Evolutionary conservation across 2,797 vertebrate species (phyloP).

Genomic region (Menidia menidia): DNA sequence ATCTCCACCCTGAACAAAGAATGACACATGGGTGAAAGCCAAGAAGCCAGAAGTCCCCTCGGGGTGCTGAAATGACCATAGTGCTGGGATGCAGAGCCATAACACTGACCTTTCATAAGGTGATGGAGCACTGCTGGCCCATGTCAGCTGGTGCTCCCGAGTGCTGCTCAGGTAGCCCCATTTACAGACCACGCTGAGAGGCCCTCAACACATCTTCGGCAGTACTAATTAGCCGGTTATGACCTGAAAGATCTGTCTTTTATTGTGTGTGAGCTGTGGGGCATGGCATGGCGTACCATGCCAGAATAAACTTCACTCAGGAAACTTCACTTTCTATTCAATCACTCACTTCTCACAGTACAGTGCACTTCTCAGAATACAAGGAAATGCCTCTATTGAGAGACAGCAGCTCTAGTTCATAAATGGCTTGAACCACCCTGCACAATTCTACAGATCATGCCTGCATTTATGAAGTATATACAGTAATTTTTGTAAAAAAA

Average conservation of each 20-base stretch:
- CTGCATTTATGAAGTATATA: slow-evolving; percentile 25
- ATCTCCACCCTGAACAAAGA: slow-evolving; percentile 51
- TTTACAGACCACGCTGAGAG: slow-evolving; percentile 65
- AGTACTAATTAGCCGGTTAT: slow-evolving; percentile 76
- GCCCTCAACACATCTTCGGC: slow-evolving; percentile 63
- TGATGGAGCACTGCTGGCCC: slow-evolving; percentile 64
- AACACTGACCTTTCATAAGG: slow-evolving; percentile 73
- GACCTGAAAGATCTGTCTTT: slow-evolving; percentile 69
- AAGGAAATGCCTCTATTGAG: slow-evolving; percentile 76
- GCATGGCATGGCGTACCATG: slow-evolving; percentile 61
- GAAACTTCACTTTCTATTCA: slow-evolving; percentile 78
- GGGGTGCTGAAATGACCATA: slow-evolving; percentile 69
- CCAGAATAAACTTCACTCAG: slow-evolving; percentile 79
- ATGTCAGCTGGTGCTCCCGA: slow-evolving; percentile 59
- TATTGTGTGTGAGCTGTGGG: slow-evolving; percentile 59
- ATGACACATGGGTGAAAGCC: slow-evolving; percentile 62
- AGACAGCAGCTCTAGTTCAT: slow-evolving; percentile 57
- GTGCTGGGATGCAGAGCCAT: slow-evolving; percentile 65
- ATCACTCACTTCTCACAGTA: slow-evolving; percentile 57
- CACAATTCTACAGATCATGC: slow-evolving; percentile 48
- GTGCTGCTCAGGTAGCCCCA: slow-evolving; percentile 69
- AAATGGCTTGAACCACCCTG: slow-evolving; percentile 31
- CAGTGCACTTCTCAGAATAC: slow-evolving; percentile 69
- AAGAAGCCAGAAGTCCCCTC: slow-evolving; percentile 72
- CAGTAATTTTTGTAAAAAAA: slow-evolving; percentile 65